A percentile compares a stretch with the other conserved stretches of the same genome.
phyloP scores from a whole-genome alignment of 2,797 vertebrate species.

The Anguilla anguilla region DNA sequence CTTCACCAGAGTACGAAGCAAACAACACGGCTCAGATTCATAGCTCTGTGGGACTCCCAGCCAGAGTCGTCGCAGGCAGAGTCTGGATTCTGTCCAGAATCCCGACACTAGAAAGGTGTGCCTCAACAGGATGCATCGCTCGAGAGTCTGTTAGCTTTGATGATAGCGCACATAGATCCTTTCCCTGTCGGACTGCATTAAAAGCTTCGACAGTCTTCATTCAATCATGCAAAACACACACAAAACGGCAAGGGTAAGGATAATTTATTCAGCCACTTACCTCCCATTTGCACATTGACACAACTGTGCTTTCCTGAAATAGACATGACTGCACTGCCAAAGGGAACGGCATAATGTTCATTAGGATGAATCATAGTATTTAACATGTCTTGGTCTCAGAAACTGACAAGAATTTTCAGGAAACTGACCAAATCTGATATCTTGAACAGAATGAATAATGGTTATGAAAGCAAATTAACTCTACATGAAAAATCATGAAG shows the following conservation, averaged over 20 bases:
- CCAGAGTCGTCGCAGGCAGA: not conserved
- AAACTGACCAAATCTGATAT: not conserved
- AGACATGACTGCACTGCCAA: slow-evolving; percentile 21
- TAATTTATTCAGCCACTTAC: slow-evolving; percentile 21
- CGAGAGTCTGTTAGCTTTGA: not conserved
- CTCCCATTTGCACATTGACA: slow-evolving; percentile 14
- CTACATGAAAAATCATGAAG: not conserved
- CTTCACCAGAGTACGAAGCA: not conserved
- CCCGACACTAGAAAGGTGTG: not conserved
- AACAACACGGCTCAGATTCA: not conserved
- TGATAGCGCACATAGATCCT: not conserved
- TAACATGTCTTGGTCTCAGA: not conserved
- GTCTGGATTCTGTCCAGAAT: slow-evolving; percentile 3
- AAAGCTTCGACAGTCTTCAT: slow-evolving; percentile 9
- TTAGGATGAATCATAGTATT: not conserved
- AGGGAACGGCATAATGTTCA: not conserved
- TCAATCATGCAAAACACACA: slow-evolving; percentile 18
- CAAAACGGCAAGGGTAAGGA: not conserved
- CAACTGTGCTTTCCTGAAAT: slow-evolving; percentile 7
- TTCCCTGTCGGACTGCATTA: slow-evolving; percentile 10
- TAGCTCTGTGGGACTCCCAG: not conserved
- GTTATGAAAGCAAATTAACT: not conserved
- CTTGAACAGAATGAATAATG: not conserved
- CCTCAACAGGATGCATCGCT: not conserved
- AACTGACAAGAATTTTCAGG: not conserved